These are phyloP conservation scores for Penaeus indicus DNA, from an alignment of 1,140 invertebrate genomes.

Conservation along the genomic window DNA sequence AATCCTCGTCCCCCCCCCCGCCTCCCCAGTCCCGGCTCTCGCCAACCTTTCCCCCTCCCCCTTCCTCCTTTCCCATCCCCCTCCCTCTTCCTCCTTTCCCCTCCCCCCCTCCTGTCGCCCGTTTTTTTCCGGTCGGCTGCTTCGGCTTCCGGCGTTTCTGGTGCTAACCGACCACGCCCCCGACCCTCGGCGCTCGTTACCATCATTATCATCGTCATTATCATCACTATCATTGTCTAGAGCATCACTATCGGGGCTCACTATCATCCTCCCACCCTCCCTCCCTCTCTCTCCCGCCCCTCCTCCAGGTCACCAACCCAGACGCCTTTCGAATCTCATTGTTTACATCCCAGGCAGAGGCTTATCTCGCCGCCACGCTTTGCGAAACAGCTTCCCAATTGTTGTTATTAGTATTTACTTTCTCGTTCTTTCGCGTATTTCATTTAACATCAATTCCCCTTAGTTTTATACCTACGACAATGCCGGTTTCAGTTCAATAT, in stretches of 20 bases:
- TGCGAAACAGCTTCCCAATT: no score
- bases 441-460: no score
- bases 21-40: background rate
- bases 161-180: slow-evolving; percentile 43
- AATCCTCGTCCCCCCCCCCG: background rate
- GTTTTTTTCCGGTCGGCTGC: slow-evolving; percentile 54
- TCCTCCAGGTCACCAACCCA: background rate
- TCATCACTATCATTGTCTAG: slow-evolving; percentile 15
- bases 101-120: background rate
- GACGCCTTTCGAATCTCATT: background rate
- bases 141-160: slow-evolving; percentile 50
- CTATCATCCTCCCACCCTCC: background rate
- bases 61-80: background rate
- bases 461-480: no score
- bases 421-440: no score
- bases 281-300: background rate
- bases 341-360: background rate
- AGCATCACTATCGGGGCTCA: slow-evolving; percentile 19
- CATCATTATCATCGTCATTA: slow-evolving; percentile 24
- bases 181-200: background rate
- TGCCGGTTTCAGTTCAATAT: no score
- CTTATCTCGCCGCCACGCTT: background rate
- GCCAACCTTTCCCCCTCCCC: background rate
- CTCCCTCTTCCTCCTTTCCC: background rate
- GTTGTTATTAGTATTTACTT: no score